Percentiles rank a stretch among this genome's conserved stretches.
Conservation (phyloP, 2,888 invertebrate species). For the Apotomis capreana region DNA sequence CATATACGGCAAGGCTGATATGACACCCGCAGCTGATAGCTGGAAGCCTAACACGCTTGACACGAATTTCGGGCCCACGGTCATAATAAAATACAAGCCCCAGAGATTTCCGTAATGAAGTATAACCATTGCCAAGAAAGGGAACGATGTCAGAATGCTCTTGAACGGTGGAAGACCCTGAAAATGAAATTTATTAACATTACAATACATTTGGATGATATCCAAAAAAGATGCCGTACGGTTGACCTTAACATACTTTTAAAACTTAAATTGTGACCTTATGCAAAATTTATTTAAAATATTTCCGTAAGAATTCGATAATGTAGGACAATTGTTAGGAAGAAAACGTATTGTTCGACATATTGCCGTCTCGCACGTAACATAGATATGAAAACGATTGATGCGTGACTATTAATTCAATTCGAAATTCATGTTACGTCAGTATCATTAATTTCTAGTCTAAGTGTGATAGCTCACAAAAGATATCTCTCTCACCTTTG, state of each 20-base stretch:
- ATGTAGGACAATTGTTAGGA: conserved; percentile 2
- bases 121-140: conserved; percentile 86
- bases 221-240: conserved; percentile 13
- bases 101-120: conserved; percentile 90
- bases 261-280: neutral
- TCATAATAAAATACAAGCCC: conserved; percentile 90
- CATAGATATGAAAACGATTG: neutral
- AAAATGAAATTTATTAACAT: conserved; percentile 52
- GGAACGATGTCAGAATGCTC: conserved; percentile 85
- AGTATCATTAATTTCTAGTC: neutral
- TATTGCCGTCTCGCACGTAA: neutral
- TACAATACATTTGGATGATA: conserved; percentile 17
- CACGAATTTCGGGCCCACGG: conserved; percentile 89
- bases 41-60: conserved; percentile 89
- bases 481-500: conserved; percentile 73
- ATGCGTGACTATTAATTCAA: neutral
- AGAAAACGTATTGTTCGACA: neutral
- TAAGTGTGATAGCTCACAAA: too few species aligned
- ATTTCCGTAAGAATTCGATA: conserved; percentile 10
- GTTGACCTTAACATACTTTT: neutral
- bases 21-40: conserved; percentile 86
- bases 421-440: conserved; percentile 2
- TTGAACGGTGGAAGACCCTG: conserved; percentile 87
- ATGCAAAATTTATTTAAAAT: conserved; percentile 6
- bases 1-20: conserved; percentile 88